phyloP scores from a whole-genome alignment of 2,113 vertebrate species.

The Xiphophorus hellerii region DNA sequence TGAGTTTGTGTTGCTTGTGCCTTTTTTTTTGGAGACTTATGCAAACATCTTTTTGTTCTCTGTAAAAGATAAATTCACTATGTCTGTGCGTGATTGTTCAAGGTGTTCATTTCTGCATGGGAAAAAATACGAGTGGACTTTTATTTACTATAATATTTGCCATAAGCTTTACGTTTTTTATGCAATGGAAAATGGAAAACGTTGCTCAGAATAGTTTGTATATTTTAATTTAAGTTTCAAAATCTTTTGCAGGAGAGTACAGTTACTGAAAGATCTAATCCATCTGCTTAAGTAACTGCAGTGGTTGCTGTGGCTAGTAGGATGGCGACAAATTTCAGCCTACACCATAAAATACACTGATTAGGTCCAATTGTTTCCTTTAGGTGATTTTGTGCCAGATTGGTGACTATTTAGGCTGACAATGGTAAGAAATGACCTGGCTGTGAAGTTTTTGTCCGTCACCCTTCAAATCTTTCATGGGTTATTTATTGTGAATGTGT shows the following conservation, averaged over 20 bases:
- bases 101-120: background rate
- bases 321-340: conserved; percentile 42
- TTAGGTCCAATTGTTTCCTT: background rate
- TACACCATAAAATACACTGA: conserved; percentile 15
- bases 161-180: too few species aligned
- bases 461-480: conserved; percentile 5
- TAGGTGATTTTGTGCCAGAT: conserved; percentile 20
- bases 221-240: conserved; percentile 33
- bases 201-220: conserved; percentile 11
- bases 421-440: conserved; percentile 21
- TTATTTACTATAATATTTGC: background rate
- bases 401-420: conserved; percentile 44
- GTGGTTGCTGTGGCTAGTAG: conserved; percentile 19
- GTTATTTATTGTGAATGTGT: background rate
- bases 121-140: background rate
- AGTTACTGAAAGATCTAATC: conserved; percentile 48
- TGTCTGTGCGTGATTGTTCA: background rate
- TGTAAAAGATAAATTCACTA: background rate
- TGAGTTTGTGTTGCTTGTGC: background rate
- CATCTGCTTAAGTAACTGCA: conserved; percentile 15
- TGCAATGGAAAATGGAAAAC: conserved; percentile 9
- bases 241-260: conserved; percentile 48
- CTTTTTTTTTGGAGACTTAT: background rate
- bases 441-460: conserved; percentile 11
- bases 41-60: background rate